A percentile compares a stretch with the other conserved stretches of the same genome.
These are phyloP conservation scores for Conopomorpha cramerella DNA, from an alignment of 1,140 invertebrate species.

Conservation along the genomic window DNA sequence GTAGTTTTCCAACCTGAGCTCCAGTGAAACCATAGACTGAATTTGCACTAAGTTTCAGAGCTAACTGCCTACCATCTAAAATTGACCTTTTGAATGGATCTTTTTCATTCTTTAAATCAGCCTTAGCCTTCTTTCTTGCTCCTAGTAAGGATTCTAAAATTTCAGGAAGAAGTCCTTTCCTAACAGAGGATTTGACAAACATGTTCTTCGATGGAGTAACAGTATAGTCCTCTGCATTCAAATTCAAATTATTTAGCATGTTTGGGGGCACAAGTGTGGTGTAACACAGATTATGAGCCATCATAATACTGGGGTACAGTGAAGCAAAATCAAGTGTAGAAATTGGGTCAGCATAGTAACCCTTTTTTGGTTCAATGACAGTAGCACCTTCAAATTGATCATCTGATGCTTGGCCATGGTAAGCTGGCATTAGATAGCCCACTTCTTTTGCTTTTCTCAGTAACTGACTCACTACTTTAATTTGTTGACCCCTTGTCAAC, in stretches of 20 bases:
- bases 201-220: conserved; percentile 89
- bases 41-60: conserved; percentile 98
- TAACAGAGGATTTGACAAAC: conserved; percentile 84
- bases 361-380: conserved; percentile 95
- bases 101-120: conserved; percentile 89
- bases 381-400: conserved; percentile 98
- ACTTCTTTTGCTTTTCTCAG: conserved; percentile 88
- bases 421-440: conserved; percentile 84
- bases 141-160: conserved; percentile 92
- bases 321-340: conserved; percentile 99
- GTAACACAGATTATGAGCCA: conserved; percentile 99
- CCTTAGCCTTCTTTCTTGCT: conserved; percentile 92
- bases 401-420: conserved; percentile 80
- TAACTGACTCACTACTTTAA: conserved; percentile 97
- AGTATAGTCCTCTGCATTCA: conserved; percentile 78
- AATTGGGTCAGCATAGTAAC: conserved; percentile 96
- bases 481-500: conserved; percentile 95
- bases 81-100: conserved; percentile 94
- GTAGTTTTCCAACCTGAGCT: conserved; percentile 97
- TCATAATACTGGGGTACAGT: conserved; percentile 99
- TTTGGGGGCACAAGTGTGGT: conserved; percentile 83
- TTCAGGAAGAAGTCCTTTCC: conserved; percentile 93
- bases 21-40: conserved; percentile 99
- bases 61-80: conserved; percentile 94
- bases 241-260: conserved; percentile 64